Percentiles rank a stretch among this genome's conserved stretches.
phyloP scores from a whole-genome alignment of 1,140 invertebrate genomes.

The Pachyrhynchus sulphureomaculatus region DNA sequence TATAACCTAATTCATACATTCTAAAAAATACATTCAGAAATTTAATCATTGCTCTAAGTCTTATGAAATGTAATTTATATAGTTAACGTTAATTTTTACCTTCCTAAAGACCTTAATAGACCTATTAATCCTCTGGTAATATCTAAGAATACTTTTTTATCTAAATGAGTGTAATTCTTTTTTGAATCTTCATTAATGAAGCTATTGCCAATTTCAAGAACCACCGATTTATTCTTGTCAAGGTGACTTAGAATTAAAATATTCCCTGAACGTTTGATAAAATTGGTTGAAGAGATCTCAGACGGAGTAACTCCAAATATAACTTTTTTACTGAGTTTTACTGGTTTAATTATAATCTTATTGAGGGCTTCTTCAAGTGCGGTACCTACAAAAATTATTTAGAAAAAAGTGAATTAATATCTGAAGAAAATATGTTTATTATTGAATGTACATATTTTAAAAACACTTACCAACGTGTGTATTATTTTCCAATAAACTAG shows the following conservation, averaged over 20 bases:
- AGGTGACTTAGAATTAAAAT: not conserved
- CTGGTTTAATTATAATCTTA: slow-evolving; percentile 1
- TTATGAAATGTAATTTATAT: too few species aligned
- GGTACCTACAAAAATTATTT: not conserved
- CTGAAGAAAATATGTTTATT: too few species aligned
- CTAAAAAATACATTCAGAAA: too few species aligned
- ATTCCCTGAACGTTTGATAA: not conserved
- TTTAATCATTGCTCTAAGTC: too few species aligned
- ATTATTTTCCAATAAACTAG: not conserved
- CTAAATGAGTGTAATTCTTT: not conserved
- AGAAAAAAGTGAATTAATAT: too few species aligned
- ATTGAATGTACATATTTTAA: too few species aligned
- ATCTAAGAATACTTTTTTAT: not conserved
- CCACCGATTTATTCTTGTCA: not conserved
- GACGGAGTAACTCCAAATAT: slow-evolving; percentile 7
- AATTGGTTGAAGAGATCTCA: slow-evolving; percentile 1
- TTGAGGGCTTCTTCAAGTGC: slow-evolving; percentile 1
- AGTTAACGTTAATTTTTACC: too few species aligned
- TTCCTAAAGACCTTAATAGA: slow-evolving; percentile 5
- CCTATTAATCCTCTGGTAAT: not conserved
- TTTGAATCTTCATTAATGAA: not conserved
- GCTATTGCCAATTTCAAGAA: slow-evolving; percentile 12
- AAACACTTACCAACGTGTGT: not conserved
- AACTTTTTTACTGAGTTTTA: slow-evolving; percentile 12
- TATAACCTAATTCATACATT: slow-evolving; percentile 60